Conservation (phyloP, 2,888 invertebrate species). For the Lottia gigantea region DNA sequence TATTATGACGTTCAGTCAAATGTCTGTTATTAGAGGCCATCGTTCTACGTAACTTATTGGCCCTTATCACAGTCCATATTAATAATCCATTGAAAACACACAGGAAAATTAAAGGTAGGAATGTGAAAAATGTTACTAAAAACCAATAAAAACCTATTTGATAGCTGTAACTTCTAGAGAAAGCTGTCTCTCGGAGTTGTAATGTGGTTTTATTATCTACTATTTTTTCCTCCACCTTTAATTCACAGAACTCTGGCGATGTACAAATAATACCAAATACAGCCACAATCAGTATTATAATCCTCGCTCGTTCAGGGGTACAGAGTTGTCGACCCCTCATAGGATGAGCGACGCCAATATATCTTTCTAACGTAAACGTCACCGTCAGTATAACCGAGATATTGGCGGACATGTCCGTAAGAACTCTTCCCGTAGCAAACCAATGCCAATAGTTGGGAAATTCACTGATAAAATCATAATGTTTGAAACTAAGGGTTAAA, state of each 20-base stretch:
- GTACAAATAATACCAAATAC: constrained; percentile 74
- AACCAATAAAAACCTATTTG: constrained; percentile 76
- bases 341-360: constrained; percentile 81
- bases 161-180: constrained; percentile 73
- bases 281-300: constrained; percentile 74
- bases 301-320: constrained; percentile 78
- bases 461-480: constrained; percentile 72
- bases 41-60: constrained; percentile 41
- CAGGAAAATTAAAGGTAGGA: constrained; percentile 77
- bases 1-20: constrained; percentile 35
- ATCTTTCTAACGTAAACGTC: constrained; percentile 81
- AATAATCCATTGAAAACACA: constrained; percentile 80
- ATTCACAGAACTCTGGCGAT: constrained; percentile 78
- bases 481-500: constrained; percentile 75
- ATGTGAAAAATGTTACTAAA: constrained; percentile 64
- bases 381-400: constrained; percentile 81
- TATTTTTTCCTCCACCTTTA: constrained; percentile 18
- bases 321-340: constrained; percentile 72
- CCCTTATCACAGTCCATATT: constrained; percentile 72
- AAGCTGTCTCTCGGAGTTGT: constrained; percentile 52
- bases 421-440: constrained; percentile 71
- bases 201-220: constrained; percentile 32
- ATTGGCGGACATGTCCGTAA: constrained; percentile 76
- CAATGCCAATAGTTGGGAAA: constrained; percentile 72
- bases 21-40: constrained; percentile 35